These are phyloP conservation scores for Saccostrea cuccullata DNA, from an alignment of 1,140 invertebrate species.

Conservation along the genomic window DNA sequence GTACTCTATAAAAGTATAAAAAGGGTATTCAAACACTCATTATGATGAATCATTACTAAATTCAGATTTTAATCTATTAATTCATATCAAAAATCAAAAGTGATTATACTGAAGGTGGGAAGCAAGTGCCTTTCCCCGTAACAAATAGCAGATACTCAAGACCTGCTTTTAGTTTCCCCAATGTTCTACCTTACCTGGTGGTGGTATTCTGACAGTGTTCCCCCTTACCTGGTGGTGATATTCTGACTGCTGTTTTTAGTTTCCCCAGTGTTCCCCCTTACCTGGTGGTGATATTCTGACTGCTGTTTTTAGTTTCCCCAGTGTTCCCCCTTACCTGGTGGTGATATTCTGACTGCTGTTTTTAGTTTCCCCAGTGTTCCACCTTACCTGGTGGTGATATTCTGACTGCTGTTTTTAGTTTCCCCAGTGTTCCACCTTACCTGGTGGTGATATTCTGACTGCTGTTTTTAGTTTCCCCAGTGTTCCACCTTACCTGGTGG, in stretches of 20 bases:
- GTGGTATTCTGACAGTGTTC: slow-evolving; percentile 16
- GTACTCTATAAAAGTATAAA: not conserved
- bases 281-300: slow-evolving; percentile 27
- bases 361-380: too few species aligned
- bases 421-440: not conserved
- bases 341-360: slow-evolving; percentile 40
- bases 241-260: slow-evolving; percentile 42
- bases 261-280: not conserved
- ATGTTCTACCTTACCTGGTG: not conserved
- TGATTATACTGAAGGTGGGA: too few species aligned
- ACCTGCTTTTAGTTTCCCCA: not conserved
- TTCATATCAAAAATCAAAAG: too few species aligned
- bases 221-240: slow-evolving; percentile 16
- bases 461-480: too few species aligned
- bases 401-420: slow-evolving; percentile 43
- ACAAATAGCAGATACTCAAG: not conserved
- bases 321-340: not conserved
- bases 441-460: slow-evolving; percentile 29
- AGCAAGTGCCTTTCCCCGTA: not conserved
- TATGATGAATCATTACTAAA: too few species aligned
- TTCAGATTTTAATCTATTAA: too few species aligned
- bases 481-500: not conserved
- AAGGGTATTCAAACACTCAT: not conserved
- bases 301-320: too few species aligned
- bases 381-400: slow-evolving; percentile 17